Conservation (phyloP, 2,797 vertebrate species). For the Tadarida brasiliensis region DNA sequence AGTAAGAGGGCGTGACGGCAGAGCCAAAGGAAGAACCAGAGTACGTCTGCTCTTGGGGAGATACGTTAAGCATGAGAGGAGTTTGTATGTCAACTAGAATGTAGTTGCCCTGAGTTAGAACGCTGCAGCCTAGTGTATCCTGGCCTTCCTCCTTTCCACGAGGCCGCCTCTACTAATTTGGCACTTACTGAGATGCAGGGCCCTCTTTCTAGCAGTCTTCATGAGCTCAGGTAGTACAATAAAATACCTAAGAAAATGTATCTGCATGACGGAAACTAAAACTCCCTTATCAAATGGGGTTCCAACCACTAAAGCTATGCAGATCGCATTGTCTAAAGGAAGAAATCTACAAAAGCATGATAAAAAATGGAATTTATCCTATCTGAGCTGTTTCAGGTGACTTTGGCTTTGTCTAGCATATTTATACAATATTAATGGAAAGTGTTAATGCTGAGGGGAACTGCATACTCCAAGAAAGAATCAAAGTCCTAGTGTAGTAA, state of each 20-base stretch:
- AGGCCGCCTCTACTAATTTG: background rate
- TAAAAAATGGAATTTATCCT: background rate
- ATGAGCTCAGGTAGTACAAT: background rate
- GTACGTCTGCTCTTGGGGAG: background rate
- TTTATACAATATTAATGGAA: background rate
- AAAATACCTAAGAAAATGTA: background rate
- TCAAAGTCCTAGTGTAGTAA: background rate
- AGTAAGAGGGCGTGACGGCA: background rate
- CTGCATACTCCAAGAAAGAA: background rate
- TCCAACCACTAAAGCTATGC: background rate
- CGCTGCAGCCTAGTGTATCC: fast-evolving
- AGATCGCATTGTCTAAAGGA: background rate
- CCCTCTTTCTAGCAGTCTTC: background rate
- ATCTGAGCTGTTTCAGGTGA: background rate
- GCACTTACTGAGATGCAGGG: background rate
- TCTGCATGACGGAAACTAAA: background rate
- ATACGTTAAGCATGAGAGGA: background rate
- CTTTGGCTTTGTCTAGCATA: background rate
- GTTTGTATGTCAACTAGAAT: background rate
- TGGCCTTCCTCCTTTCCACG: background rate
- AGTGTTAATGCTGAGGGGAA: background rate
- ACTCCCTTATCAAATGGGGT: background rate
- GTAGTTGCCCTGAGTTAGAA: background rate
- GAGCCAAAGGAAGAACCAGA: background rate
- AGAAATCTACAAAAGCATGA: background rate